Evolutionary conservation across 2,888 invertebrate genomes (phyloP), one percentile per base, ranked within the genome.

Genomic region (Leptopilina syphax): DNA sequence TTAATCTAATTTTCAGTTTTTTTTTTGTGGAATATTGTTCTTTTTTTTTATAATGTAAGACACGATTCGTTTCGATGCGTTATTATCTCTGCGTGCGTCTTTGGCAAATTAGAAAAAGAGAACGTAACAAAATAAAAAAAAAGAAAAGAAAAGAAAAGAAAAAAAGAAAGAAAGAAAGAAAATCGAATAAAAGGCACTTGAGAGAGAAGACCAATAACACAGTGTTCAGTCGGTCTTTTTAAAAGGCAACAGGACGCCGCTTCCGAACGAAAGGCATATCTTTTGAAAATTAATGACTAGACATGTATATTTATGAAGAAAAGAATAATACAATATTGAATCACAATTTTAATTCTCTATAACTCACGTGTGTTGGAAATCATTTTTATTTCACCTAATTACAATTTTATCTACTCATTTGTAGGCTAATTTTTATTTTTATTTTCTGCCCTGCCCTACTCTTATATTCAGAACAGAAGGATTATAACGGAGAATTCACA

Each of bases 81-180:
- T 57, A 73, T 73, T 73, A 73, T 73, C 73, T 41, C 73, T 34
- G 73, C 73, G 57, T 73, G 73, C 41, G 57, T 57, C 57, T 27
- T 57, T 73, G 57, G 57, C n/a, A 34, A 73, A 73, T 73, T 73
- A 73, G 73, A 73, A 73, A 34, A 34, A 34, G 34, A 34, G 73
- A 73, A 54, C n/a, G 60, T 34, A 34, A 18, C 13, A 13, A 34
- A 47, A 47, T 47, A 47, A 47, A 41, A 41, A 41, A 7, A 18
- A 18, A 18, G 18, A 18, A 18, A 18, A 18, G 18, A 18, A 18
- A 18, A 18, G 18, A 18, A 18, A 10, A 10, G 12, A 12, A 50
- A 47, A 73, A 27, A 13, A 24, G 50, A 70, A 70, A 47, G 8
- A 68, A 3, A 34, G 24, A 54, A 73, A 57, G 12, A 54, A 73